Conservation (phyloP, 2,113 vertebrate genomes). For the Dipodomys merriami region DNA sequence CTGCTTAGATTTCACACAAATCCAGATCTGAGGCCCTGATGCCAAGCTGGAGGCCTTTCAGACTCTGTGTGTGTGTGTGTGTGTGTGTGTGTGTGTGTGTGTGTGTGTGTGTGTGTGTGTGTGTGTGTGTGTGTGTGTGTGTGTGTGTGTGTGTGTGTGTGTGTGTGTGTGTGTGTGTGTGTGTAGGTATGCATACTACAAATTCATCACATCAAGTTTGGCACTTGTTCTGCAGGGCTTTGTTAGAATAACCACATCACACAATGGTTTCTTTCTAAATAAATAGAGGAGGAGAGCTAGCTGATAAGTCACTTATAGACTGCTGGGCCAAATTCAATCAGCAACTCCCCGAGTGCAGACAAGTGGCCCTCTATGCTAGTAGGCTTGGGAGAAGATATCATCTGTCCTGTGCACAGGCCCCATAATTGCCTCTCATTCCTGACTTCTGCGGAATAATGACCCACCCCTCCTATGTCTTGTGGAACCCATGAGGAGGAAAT, state of each 20-base stretch:
- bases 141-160: background rate
- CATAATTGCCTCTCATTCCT: conserved; percentile 90
- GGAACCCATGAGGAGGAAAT: conserved; percentile 90
- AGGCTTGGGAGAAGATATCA: conserved; percentile 86
- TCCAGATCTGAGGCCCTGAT: background rate
- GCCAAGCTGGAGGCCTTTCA: background rate
- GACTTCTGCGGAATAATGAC: conserved; percentile 88
- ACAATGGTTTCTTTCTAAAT: conserved; percentile 94
- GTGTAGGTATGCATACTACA: conserved; percentile 84
- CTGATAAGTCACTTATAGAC: conserved; percentile 85
- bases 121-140: too few relatives aligned
- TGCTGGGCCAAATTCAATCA: conserved; percentile 80
- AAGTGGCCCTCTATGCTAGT: conserved; percentile 87
- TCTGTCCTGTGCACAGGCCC: conserved; percentile 85
- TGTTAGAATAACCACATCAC: conserved; percentile 91
- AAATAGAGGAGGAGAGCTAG: conserved; percentile 90
- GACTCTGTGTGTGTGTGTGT: too few relatives aligned
- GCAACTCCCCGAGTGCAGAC: conserved; percentile 85
- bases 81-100: conserved; percentile 71
- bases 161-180: background rate
- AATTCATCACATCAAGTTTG: conserved; percentile 87
- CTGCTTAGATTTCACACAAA: conserved; percentile 80
- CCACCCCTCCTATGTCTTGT: conserved; percentile 82
- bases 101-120: conserved; percentile 76
- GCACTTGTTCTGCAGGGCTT: conserved; percentile 85